A percentile compares a stretch with the other conserved stretches of the same genome.
Evolutionary conservation across 2,113 vertebrate species (phyloP).

Genomic region (Nyctereutes procyonoides): DNA sequence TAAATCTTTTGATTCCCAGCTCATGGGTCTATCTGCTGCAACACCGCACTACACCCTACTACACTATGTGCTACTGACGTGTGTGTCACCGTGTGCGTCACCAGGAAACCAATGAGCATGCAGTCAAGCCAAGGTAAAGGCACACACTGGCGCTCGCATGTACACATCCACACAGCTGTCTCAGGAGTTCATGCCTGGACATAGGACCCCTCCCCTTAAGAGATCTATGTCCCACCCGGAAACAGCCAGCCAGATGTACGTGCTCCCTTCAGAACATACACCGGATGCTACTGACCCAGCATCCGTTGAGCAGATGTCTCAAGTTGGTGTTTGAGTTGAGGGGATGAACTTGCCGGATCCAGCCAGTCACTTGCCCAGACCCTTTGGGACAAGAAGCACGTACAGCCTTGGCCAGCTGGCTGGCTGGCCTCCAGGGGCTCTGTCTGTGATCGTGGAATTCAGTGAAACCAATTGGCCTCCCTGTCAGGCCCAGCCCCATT

Average conservation of each 20-base stretch:
- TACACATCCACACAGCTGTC: neutral
- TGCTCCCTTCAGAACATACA: neutral
- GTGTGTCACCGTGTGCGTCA: neutral
- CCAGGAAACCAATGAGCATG: neutral
- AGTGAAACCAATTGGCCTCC: conserved; percentile 15
- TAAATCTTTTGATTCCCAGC: neutral
- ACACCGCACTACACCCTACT: too few relatives aligned
- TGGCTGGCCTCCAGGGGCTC: conserved; percentile 56
- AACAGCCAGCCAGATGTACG: neutral
- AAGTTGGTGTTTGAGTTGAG: conserved; percentile 42
- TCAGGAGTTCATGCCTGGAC: neutral
- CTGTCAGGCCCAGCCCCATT: neutral
- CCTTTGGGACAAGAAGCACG: conserved; percentile 53
- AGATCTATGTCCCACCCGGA: neutral
- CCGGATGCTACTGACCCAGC: conserved; percentile 7
- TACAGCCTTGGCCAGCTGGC: conserved; percentile 64
- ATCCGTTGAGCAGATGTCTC: conserved; percentile 60
- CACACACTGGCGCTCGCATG: neutral
- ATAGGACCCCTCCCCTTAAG: neutral
- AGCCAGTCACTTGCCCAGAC: conserved; percentile 50
- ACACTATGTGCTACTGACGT: neutral
- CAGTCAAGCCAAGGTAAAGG: neutral
- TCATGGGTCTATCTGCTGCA: neutral
- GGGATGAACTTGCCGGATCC: conserved; percentile 63
- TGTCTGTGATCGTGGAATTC: conserved; percentile 48